Base-by-base conservation (phyloP, 2,888 invertebrate species). In the Mesopsocus fuscifrons region DNA sequence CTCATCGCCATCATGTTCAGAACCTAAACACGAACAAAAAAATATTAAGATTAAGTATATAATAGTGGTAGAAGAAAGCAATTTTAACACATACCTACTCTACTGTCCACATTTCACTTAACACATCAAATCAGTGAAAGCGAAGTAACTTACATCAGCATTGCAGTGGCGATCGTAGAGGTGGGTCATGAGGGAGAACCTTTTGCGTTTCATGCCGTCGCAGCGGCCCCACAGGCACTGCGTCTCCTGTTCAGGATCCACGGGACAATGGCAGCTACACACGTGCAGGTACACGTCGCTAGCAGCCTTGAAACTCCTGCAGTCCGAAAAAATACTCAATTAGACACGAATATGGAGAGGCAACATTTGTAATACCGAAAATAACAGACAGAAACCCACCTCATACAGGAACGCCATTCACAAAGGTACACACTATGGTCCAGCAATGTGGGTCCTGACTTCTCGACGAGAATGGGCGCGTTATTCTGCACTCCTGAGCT, bases 151-250 rank as follows among this genome's bases (percentile, higher is more conserved):
- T 57, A 82, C 84, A 54, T 80, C 78, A 22, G 78, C 70, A 50
- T 82, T 83, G 58, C 94, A 87, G 59, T 97, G 97, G 49, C 89
- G 81, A 64, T 97, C 97, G 53, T 84, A 81, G 47, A 97, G 69
- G 64, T 98, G 98, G 46, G 97, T 95, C 74, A 95, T 87, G 30
- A 97, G 66, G 1, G 97, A 97, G 67, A 94, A 94, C 43, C 88
- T 74, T 57, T 83, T 80, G 44, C 95, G 65, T 44, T 84, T 81
- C 60, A 94, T 75, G 34, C 80, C 75, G 65, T 95, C 95, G 61
- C 91, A 91, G 30, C 76, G 69, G 22, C 82, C 76, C 95, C 95
- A 95, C 59, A 82, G 68, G 58, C 95, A 95, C 15, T 81, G 71
- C 48, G 84, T 77, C 57, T 88, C 85, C 22, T 76, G 75, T 17